Base-by-base conservation (phyloP, 64 coral and sea anemone species). In the Stylophora pistillata region DNA sequence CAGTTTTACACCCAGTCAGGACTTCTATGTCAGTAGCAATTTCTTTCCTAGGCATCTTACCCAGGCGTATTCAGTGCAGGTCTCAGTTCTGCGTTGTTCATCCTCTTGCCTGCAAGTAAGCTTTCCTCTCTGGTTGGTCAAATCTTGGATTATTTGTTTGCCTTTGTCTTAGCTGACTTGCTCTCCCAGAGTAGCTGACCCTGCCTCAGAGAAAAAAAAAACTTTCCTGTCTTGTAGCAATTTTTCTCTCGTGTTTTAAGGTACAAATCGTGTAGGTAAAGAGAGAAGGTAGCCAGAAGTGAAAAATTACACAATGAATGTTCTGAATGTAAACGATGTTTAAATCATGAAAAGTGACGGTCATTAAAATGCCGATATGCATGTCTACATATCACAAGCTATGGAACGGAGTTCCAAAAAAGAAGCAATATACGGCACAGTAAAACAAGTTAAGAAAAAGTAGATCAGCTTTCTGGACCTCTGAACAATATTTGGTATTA, bases 161-260 rank as follows among this genome's bases (percentile, higher is more conserved):
- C 79, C 79, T 65, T 64, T 37, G 78, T 81, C 30, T 81, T 59
- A 5, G 78, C 29, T 16, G 78, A 81, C 31, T 64, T 81, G 18
- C 78, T 28, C 30, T 81, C 78, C 78, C 78, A 81, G 4, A 58
- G 78, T 1, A 62, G 78, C 5, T 30, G 56, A 32, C 57, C 30
- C 3, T 14, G 34, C 3, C 78, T 28, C 29, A 33, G 28, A 4
- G 12, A 13, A 30, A 37, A 31, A 17, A 2, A 20, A 58, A 5
- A n/a, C n/a, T n/a, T n/a, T n/a, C 15, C 16, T 64, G 20, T 18
- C 61, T 62, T 7, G 78, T 3, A 20, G 58, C 78, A 34, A 81
- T 64, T 41, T 81, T 81, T 37, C 26, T 81, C 78, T 81, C 78
- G 78, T 81, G 78, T 12, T 81, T 81, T 29, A 81, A 81, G 9